Evolutionary conservation across 2,888 invertebrate genomes (phyloP).

Genomic region (Stictocephala bisonia): DNA sequence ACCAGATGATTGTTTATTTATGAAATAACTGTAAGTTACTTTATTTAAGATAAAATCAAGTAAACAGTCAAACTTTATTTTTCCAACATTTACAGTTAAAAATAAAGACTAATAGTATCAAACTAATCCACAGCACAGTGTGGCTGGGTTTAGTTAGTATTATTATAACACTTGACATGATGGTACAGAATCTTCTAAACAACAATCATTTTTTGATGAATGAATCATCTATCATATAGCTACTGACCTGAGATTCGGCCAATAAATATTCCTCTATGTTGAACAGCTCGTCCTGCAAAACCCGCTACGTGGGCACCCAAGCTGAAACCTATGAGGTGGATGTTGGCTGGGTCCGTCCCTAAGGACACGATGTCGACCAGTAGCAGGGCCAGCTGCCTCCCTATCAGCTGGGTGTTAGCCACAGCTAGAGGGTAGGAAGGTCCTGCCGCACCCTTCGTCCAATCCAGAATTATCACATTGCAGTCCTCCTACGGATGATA

Average conservation of each 20-base stretch:
- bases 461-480: slow-evolving; percentile 70
- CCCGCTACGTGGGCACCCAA: slow-evolving; percentile 73
- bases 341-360: slow-evolving; percentile 65
- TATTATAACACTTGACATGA: no score
- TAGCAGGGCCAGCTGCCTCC: slow-evolving; percentile 69
- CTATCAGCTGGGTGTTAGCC: slow-evolving; percentile 72
- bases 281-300: slow-evolving; percentile 69
- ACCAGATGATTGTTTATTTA: no score
- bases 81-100: no score
- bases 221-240: no score
- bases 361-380: slow-evolving; percentile 66
- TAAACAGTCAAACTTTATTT: no score
- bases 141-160: no score
- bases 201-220: no score
- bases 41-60: no score
- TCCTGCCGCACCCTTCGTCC: slow-evolving; percentile 70
- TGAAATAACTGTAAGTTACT: no score
- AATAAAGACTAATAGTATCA: no score
- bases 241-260: slow-evolving; percentile 70
- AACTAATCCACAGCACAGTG: no score
- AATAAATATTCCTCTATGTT: slow-evolving; percentile 64
- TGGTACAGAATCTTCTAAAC: no score
- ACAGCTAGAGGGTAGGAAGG: slow-evolving; percentile 70
- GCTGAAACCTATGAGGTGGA: slow-evolving; percentile 72
- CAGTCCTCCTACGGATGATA: slow-evolving; percentile 67